phyloP scores from a whole-genome alignment of 53 echinoderm and acorn worm genomes.

The Echinometra lucunter region DNA sequence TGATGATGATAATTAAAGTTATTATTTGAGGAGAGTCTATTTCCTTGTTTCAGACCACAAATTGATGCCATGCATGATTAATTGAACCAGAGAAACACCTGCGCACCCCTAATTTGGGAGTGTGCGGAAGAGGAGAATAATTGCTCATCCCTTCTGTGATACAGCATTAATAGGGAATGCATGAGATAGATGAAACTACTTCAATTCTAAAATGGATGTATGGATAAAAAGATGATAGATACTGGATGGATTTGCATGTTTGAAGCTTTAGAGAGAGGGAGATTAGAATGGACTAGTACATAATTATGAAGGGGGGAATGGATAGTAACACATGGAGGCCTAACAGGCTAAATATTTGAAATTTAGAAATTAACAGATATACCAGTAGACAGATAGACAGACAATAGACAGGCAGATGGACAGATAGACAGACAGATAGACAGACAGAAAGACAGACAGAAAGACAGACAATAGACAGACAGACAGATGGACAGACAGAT shows the following conservation, averaged over 20 bases:
- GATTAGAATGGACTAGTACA: too few species aligned
- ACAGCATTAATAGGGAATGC: background rate
- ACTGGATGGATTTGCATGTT: too few species aligned
- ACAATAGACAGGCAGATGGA: background rate
- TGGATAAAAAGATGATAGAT: background rate
- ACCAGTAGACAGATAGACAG: too few species aligned
- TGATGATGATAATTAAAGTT: background rate
- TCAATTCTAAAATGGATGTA: background rate
- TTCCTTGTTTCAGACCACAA: constrained; percentile 42
- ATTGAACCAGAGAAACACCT: constrained; percentile 28
- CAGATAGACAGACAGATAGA: background rate
- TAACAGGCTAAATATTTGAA: too few species aligned
- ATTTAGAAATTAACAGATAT: too few species aligned
- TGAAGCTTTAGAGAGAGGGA: too few species aligned
- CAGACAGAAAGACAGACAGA: too few species aligned
- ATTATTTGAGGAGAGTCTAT: constrained; percentile 1
- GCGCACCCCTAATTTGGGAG: constrained; percentile 31
- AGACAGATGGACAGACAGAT: too few species aligned
- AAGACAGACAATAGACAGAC: too few species aligned
- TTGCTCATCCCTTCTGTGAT: background rate
- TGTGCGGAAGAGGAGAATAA: background rate
- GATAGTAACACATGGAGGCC: too few species aligned
- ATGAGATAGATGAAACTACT: background rate
- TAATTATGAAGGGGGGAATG: too few species aligned
- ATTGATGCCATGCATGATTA: constrained; percentile 49